phyloP scores from a whole-genome alignment of 2,888 invertebrate genomes.

The Steinernema hermaphroditum region DNA sequence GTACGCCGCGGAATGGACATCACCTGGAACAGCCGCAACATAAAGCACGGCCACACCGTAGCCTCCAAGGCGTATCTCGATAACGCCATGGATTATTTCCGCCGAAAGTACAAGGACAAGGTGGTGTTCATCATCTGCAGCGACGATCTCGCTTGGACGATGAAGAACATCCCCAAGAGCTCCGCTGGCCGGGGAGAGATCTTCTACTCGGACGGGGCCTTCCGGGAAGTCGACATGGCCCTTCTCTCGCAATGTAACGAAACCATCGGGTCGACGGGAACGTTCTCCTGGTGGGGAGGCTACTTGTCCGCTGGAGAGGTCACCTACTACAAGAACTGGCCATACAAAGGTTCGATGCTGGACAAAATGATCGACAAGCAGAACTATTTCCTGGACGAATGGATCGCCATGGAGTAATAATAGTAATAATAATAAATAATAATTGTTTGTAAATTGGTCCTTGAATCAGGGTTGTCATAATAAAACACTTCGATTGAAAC shows the following conservation, averaged over 20 bases:
- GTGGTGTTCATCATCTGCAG: slow-evolving; percentile 67
- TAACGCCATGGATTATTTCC: slow-evolving; percentile 52
- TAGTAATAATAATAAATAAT: not conserved
- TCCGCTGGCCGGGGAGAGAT: slow-evolving; percentile 40
- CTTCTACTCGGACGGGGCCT: slow-evolving; percentile 37
- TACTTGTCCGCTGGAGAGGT: slow-evolving; percentile 66
- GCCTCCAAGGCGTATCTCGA: slow-evolving; percentile 66
- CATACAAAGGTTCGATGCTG: slow-evolving; percentile 62
- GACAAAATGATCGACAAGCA: slow-evolving; percentile 63
- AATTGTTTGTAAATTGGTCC: not conserved
- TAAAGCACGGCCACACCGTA: slow-evolving; percentile 65
- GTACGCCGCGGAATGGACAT: slow-evolving; percentile 68
- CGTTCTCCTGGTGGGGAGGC: slow-evolving; percentile 69
- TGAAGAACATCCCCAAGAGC: slow-evolving; percentile 33
- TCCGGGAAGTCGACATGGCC: slow-evolving; percentile 67
- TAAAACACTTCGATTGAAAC: too few relatives aligned
- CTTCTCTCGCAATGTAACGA: slow-evolving; percentile 66
- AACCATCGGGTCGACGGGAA: slow-evolving; percentile 67
- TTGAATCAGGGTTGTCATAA: not conserved
- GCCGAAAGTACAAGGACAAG: slow-evolving; percentile 41
- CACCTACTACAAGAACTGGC: slow-evolving; percentile 67
- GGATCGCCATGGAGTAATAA: slow-evolving; percentile 60
- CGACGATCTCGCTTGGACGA: slow-evolving; percentile 67
- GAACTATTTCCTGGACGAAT: slow-evolving; percentile 67
- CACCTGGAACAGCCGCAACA: slow-evolving; percentile 59